A percentile compares a stretch with the other conserved stretches of the same genome.
Evolutionary conservation across 2,888 invertebrate species (phyloP).

Genomic region (Trichogramma evanescens): DNA sequence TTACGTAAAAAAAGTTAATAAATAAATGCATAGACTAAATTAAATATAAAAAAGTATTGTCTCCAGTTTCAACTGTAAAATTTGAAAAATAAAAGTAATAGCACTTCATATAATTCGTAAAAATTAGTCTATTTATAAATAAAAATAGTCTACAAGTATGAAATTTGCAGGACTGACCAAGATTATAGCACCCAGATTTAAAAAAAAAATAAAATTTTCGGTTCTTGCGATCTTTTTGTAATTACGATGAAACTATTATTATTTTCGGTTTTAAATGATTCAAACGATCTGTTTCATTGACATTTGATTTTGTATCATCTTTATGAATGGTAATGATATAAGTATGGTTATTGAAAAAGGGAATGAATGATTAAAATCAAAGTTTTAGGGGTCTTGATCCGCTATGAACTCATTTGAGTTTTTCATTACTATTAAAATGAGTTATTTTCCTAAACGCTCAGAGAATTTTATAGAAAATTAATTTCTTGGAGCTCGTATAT

Average conservation of each 20-base stretch:
- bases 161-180: constrained; percentile 38
- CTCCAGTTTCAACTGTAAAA: constrained; percentile 8
- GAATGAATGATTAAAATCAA: too few relatives aligned
- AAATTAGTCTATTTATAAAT: constrained; percentile 2
- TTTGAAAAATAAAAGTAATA: constrained; percentile 25
- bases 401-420: too few relatives aligned
- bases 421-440: too few relatives aligned
- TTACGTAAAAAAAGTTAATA: constrained; percentile 13
- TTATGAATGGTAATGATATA: too few relatives aligned
- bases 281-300: too few relatives aligned
- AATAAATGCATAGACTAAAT: constrained; percentile 15
- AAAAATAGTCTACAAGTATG: background rate
- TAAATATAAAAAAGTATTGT: constrained; percentile 11
- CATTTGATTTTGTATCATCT: too few relatives aligned
- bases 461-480: too few relatives aligned
- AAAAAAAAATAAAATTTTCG: constrained; percentile 13
- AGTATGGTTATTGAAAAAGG: too few relatives aligned
- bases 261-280: too few relatives aligned
- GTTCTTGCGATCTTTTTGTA: constrained; percentile 15
- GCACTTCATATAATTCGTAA: constrained; percentile 30
- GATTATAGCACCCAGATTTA: constrained; percentile 26
- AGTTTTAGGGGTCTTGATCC: too few relatives aligned
- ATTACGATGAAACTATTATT: background rate
- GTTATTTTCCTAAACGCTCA: too few relatives aligned
- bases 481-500: too few relatives aligned